Percentiles rank a stretch among this genome's conserved stretches.
These are phyloP conservation scores for Stictocephala bisonia DNA, from an alignment of 2,888 invertebrate species.

Conservation along the genomic window DNA sequence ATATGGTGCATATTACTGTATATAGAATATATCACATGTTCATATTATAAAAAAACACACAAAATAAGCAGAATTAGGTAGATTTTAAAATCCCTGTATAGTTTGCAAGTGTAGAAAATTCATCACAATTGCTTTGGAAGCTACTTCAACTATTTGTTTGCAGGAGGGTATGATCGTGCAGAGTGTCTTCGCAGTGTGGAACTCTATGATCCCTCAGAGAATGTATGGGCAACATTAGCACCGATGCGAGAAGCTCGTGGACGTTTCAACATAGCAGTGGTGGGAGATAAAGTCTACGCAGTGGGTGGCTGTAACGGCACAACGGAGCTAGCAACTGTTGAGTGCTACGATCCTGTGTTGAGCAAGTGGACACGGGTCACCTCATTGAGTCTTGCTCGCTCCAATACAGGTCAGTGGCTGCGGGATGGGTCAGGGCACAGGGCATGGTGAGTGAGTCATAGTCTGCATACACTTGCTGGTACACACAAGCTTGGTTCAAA, in stretches of 20 bases:
- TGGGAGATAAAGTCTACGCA: slow-evolving; percentile 77
- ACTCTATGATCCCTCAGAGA: slow-evolving; percentile 76
- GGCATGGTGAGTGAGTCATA: neutral
- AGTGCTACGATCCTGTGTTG: slow-evolving; percentile 68
- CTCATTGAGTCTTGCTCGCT: slow-evolving; percentile 72
- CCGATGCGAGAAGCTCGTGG: slow-evolving; percentile 82
- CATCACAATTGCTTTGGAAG: too few relatives aligned
- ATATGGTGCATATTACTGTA: too few relatives aligned
- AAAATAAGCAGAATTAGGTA: too few relatives aligned
- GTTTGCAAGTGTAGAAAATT: too few relatives aligned
- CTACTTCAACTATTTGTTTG: too few relatives aligned
- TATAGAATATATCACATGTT: too few relatives aligned
- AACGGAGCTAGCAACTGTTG: slow-evolving; percentile 79
- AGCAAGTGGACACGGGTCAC: slow-evolving; percentile 69
- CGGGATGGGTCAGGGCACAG: too few relatives aligned
- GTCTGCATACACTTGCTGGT: too few relatives aligned
- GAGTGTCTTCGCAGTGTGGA: slow-evolving; percentile 83
- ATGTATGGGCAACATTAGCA: slow-evolving; percentile 76
- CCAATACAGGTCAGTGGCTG: slow-evolving; percentile 73
- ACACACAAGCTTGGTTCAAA: too few relatives aligned
- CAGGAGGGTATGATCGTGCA: slow-evolving; percentile 84
- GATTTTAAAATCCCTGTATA: too few relatives aligned
- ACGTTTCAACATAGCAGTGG: slow-evolving; percentile 79
- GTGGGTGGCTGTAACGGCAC: slow-evolving; percentile 88
- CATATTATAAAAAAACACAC: too few relatives aligned